A percentile compares a stretch with the other conserved stretches of the same genome.
phyloP scores from a whole-genome alignment of 2,888 invertebrate genomes.

The Ferrisia virgata region DNA sequence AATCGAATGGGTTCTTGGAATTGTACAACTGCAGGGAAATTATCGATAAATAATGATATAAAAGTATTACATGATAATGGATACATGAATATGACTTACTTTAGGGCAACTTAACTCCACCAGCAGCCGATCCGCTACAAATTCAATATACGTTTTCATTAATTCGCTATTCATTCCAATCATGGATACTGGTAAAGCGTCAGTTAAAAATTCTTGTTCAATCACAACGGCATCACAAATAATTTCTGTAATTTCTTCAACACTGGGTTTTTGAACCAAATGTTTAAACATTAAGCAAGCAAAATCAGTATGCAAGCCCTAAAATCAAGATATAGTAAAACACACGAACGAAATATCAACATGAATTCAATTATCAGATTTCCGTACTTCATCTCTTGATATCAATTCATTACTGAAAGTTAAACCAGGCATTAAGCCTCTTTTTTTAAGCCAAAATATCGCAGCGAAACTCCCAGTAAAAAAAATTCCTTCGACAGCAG shows the following conservation, averaged over 20 bases:
- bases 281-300: constrained; percentile 97
- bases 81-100: constrained; percentile 56
- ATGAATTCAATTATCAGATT: constrained; percentile 14
- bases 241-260: constrained; percentile 73
- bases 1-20: constrained; percentile 95
- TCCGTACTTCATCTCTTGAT: constrained; percentile 89
- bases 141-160: constrained; percentile 98
- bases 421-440: constrained; percentile 97
- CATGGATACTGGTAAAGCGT: constrained; percentile 87
- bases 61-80: background rate
- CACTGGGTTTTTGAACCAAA: constrained; percentile 80
- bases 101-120: constrained; percentile 83
- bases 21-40: constrained; percentile 69
- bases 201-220: constrained; percentile 96
- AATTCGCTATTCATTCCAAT: constrained; percentile 97
- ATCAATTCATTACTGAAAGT: constrained; percentile 99
- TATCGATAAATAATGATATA: background rate
- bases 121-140: constrained; percentile 93
- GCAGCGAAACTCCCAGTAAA: constrained; percentile 98
- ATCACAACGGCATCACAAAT: constrained; percentile 90
- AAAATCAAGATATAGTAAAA: constrained; percentile 7
- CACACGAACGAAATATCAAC: background rate
- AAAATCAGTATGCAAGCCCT: constrained; percentile 97
- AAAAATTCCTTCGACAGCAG: constrained; percentile 98
- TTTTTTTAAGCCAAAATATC: constrained; percentile 98